These are phyloP conservation scores for cat (Felis catus) DNA, from an alignment of 2,113 vertebrate genomes.

Conservation along the genomic window DNA sequence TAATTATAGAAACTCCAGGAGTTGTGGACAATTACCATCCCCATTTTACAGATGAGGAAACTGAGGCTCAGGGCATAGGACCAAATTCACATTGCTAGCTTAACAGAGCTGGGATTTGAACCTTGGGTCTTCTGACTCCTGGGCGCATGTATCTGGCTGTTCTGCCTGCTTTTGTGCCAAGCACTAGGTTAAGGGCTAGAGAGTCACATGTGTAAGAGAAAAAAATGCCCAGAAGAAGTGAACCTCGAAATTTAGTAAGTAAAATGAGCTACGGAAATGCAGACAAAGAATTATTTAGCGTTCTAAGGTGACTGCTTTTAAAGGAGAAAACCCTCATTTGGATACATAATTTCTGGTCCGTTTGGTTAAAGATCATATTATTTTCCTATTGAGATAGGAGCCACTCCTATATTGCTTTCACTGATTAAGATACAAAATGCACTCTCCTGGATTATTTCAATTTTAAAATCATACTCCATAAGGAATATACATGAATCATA, in stretches of 20 bases:
- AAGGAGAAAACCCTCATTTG: not conserved
- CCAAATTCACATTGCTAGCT: not conserved
- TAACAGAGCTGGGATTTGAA: not conserved
- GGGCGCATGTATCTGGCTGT: not conserved
- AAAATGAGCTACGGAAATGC: not conserved
- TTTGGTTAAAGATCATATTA: not conserved
- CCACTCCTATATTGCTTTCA: not conserved
- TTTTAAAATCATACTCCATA: slow-evolving; percentile 50
- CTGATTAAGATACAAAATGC: not conserved
- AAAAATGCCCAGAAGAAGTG: not conserved
- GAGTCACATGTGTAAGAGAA: not conserved
- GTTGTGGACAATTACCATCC: not conserved
- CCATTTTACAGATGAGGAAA: not conserved
- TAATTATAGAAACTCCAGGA: not conserved
- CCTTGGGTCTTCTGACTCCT: not conserved
- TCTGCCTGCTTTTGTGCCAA: not conserved
- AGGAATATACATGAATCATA: not conserved
- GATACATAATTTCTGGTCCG: not conserved
- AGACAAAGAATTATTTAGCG: not conserved
- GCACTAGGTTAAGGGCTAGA: not conserved
- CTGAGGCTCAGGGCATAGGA: not conserved
- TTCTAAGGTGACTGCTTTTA: not conserved
- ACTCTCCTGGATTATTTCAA: slow-evolving; percentile 18
- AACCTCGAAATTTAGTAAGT: not conserved
- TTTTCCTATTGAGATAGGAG: not conserved